Conservation (phyloP, 1,140 invertebrate genomes). For the Achroia grisella region DNA sequence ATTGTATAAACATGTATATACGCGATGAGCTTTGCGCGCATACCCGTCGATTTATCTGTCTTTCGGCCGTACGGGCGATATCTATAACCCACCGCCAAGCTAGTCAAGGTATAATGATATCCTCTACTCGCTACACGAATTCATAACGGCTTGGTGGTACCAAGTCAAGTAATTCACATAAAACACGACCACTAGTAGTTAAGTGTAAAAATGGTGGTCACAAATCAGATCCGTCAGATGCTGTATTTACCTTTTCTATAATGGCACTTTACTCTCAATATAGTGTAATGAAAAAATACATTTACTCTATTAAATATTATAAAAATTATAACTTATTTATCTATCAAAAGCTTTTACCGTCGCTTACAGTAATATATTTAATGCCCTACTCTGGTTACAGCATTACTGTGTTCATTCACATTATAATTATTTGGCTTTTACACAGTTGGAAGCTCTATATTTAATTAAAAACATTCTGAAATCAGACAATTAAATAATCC, state of each 20-base stretch:
- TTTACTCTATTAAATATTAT: background rate
- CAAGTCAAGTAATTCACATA: no score
- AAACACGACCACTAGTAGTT: no score
- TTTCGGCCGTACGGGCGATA: no score
- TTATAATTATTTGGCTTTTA: slow-evolving; percentile 28
- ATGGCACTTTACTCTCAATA: slow-evolving; percentile 7
- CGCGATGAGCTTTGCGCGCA: no score
- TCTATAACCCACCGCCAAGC: no score
- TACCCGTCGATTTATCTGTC: no score
- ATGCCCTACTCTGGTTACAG: slow-evolving; percentile 1
- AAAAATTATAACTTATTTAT: slow-evolving; percentile 10
- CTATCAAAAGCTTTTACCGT: slow-evolving; percentile 23
- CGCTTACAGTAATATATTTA: slow-evolving; percentile 20
- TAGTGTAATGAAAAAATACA: background rate
- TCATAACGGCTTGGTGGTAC: no score
- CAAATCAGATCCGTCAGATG: slow-evolving; percentile 3
- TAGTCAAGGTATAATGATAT: no score
- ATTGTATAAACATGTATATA: no score
- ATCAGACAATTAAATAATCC: slow-evolving; percentile 1
- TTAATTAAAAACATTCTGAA: slow-evolving; percentile 7
- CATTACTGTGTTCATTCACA: slow-evolving; percentile 10
- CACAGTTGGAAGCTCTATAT: slow-evolving; percentile 42
- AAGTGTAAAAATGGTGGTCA: no score
- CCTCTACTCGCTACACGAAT: no score
- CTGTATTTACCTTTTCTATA: background rate